Evolutionary conservation across 2,797 vertebrate genomes (phyloP).

Genomic region (Aotus griseimembra): DNA sequence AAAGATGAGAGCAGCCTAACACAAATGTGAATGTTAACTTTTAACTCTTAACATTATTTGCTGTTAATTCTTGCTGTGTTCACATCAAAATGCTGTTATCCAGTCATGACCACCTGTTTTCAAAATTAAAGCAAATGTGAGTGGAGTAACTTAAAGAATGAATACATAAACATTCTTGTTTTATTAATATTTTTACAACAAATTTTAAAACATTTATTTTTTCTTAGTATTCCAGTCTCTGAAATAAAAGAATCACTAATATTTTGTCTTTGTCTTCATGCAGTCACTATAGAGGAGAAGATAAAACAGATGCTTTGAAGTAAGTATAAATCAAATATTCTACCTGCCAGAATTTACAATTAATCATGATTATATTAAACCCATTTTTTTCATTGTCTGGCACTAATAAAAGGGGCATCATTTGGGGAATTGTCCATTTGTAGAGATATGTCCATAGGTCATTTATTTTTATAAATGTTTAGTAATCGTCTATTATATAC

Average conservation of each 20-base stretch:
- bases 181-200: not conserved
- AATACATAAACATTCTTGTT: not conserved
- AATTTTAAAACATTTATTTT: not conserved
- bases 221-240: not conserved
- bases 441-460: not conserved
- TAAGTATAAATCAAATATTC: not conserved
- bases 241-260: not conserved
- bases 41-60: not conserved
- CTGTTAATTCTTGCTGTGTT: not conserved
- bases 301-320: not conserved
- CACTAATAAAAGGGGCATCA: not conserved
- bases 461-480: constrained; percentile 26
- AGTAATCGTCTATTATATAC: not conserved
- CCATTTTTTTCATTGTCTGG: not conserved
- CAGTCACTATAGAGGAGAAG: not conserved
- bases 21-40: not conserved
- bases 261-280: not conserved
- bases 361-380: not conserved
- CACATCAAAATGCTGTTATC: not conserved
- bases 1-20: not conserved
- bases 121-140: not conserved
- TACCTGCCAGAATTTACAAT: not conserved
- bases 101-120: not conserved
- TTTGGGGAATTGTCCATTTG: not conserved
- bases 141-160: not conserved